Evolutionary conservation across 2,888 invertebrate species (phyloP).

Genomic region (Lasioglossum calceatum): DNA sequence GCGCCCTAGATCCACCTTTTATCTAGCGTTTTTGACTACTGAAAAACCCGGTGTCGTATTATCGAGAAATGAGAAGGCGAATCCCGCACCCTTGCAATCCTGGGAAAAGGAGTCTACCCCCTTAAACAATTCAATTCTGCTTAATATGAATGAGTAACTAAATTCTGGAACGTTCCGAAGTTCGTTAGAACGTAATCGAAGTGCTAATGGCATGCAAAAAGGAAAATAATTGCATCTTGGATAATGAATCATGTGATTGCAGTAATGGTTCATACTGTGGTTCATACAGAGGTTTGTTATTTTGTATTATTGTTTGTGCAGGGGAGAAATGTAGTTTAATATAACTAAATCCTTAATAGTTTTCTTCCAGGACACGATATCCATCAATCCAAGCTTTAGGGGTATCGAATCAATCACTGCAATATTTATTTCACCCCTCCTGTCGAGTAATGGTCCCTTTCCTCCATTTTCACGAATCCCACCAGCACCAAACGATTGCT

Average conservation of each 20-base stretch:
- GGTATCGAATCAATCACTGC: conserved; percentile 22
- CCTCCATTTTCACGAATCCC: conserved; percentile 8
- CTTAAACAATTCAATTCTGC: background rate
- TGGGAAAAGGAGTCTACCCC: too few species aligned
- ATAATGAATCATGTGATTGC: background rate
- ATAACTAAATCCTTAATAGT: conserved; percentile 13
- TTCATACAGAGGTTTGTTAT: background rate
- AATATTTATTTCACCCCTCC: conserved; percentile 12
- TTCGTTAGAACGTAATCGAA: background rate
- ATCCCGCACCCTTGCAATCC: too few species aligned
- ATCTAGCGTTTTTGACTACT: too few species aligned
- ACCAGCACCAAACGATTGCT: background rate
- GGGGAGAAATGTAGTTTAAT: background rate
- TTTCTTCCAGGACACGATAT: conserved; percentile 14
- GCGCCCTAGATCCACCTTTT: too few species aligned
- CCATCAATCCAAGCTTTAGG: conserved; percentile 13
- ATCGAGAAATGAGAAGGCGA: too few species aligned
- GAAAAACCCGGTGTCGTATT: too few species aligned
- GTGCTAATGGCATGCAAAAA: background rate
- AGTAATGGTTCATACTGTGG: background rate
- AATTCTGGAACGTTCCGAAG: background rate
- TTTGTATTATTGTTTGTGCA: background rate
- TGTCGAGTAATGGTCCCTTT: conserved; percentile 13
- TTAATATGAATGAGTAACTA: background rate
- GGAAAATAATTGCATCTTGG: background rate